A percentile compares a stretch with the other conserved stretches of the same genome.
phyloP scores from a whole-genome alignment of 2,113 vertebrate genomes.

The Rhabdornis inornatus region DNA sequence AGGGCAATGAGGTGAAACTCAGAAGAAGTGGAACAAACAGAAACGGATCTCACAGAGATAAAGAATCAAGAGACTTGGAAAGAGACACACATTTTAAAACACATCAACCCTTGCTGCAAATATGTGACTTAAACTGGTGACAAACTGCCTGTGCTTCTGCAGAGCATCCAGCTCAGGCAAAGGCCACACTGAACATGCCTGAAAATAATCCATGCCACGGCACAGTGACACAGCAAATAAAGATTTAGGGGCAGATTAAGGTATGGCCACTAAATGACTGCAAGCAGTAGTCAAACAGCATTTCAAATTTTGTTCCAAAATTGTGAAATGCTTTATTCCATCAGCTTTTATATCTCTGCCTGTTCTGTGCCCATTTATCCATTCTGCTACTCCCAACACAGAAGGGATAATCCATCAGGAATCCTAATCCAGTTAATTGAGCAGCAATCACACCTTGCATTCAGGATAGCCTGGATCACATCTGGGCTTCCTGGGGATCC shows the following conservation, averaged over 20 bases:
- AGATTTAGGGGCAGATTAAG: not conserved
- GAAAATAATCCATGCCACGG: not conserved
- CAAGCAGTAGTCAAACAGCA: not conserved
- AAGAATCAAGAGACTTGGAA: not conserved
- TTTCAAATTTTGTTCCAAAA: not conserved
- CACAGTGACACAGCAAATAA: not conserved
- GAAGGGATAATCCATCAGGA: not conserved
- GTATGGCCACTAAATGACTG: not conserved
- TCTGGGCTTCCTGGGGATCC: not conserved
- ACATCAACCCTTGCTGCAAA: not conserved
- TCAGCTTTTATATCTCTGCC: not conserved
- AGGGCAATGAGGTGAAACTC: conserved; percentile 22
- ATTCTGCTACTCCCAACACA: not conserved
- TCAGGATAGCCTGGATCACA: not conserved
- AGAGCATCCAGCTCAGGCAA: not conserved
- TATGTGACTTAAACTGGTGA: not conserved
- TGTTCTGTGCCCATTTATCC: not conserved
- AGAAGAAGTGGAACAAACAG: conserved; percentile 14
- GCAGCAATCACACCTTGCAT: not conserved
- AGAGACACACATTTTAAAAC: not conserved
- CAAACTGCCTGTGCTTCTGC: not conserved
- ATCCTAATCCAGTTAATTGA: not conserved
- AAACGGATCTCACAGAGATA: not conserved
- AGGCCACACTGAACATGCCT: not conserved
- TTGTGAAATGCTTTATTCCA: not conserved